Evolutionary conservation across 2,888 invertebrate genomes (phyloP).

Genomic region (Neria commutata): DNA sequence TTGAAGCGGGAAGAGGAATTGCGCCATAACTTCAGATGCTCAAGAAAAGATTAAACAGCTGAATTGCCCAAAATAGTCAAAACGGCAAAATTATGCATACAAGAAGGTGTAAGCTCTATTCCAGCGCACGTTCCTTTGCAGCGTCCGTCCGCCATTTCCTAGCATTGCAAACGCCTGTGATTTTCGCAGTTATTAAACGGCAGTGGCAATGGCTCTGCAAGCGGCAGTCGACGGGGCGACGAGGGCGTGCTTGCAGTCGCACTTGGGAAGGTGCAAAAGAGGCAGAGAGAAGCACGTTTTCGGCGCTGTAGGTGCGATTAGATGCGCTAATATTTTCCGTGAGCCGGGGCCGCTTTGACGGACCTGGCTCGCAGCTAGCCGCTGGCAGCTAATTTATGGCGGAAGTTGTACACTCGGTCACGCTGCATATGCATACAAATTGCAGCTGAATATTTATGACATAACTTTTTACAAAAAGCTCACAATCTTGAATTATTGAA

Average conservation of each 20-base stretch:
- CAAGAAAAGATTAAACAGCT: background rate
- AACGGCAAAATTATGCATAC: background rate
- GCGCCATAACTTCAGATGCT: background rate
- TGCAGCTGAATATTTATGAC: too few species aligned
- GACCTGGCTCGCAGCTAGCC: too few species aligned
- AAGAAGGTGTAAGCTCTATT: background rate
- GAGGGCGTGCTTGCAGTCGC: background rate
- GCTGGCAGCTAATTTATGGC: too few species aligned
- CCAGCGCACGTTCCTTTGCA: background rate
- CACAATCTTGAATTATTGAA: too few species aligned
- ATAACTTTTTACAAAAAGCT: too few species aligned
- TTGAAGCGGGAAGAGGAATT: too few species aligned
- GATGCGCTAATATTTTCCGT: constrained; percentile 18
- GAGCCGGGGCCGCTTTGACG: too few species aligned
- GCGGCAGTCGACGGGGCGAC: background rate
- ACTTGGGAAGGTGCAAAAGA: background rate
- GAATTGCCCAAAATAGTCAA: background rate
- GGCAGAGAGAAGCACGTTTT: constrained; percentile 18
- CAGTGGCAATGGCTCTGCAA: too few species aligned
- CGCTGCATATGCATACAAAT: too few species aligned
- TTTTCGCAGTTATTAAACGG: constrained; percentile 2
- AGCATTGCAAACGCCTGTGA: too few species aligned
- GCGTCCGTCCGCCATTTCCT: too few species aligned
- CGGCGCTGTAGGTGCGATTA: constrained; percentile 14
- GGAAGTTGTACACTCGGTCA: too few species aligned